Evolutionary conservation across 2,888 invertebrate species (phyloP), one percentile per base, ranked within the genome.

Genomic region (Drosophila aldrichi): DNA sequence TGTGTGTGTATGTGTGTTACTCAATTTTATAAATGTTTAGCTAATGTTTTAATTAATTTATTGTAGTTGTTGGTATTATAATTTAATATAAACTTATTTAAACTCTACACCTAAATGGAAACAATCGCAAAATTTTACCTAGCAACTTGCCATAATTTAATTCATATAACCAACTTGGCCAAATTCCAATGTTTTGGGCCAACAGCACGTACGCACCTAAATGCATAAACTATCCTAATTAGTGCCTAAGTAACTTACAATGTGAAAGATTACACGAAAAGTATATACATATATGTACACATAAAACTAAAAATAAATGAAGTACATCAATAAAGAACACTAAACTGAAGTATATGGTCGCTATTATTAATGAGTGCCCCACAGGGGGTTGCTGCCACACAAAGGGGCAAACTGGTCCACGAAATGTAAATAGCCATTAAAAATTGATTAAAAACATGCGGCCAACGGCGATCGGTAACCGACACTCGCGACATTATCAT

Each of bases 1-100:
- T 70, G 68, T 32, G 32, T 10, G 60, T 70, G 51, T 43, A 44
- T 62, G 70, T 66, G 70, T 73, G 63, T 77, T 75, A 81, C 61
- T 70, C 74, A 82, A 82, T 79, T 84, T 84, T 71, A 77, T 77
- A 78, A 78, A 76, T 78, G 41, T 79, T 46, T 85, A 85, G 82
- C 77, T 86, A 77, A 88, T 83, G 68, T 71, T 85, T 82, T 70
- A 83, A 79, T 80, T 89, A 87, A 90, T 90, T 89, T 89, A 90
- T 90, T 89, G 74, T 87, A 88, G 82, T 90, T 82, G 83, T 87
- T 90, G 88, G 80, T 88, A 81, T 89, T 88, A 74, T 86, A 88
- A 86, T 81, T 84, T 82, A 79, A 80, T 76, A 71, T 78, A 63
- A 70, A 41, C 56, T 74, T 65, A 81, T 57, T 65, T 71, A 74